phyloP scores from a whole-genome alignment of 2,797 vertebrate genomes.

The Crypturellus tataupa region DNA sequence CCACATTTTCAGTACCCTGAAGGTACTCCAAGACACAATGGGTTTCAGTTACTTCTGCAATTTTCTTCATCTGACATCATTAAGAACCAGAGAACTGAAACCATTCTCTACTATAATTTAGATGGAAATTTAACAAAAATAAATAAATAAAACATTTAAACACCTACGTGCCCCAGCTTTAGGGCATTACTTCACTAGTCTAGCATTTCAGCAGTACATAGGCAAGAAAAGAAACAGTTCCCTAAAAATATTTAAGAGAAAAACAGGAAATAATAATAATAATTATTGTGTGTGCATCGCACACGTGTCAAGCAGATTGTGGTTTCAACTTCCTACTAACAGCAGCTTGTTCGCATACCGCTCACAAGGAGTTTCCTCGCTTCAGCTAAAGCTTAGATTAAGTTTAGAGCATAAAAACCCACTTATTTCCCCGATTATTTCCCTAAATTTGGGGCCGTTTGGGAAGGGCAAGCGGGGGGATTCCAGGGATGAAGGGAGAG shows the following conservation, averaged over 20 bases:
- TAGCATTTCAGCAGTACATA: fast-evolving
- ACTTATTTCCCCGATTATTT: background rate
- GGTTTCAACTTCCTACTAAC: background rate
- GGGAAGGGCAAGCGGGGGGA: background rate
- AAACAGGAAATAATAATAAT: no score
- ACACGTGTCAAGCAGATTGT: background rate
- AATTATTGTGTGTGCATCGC: no score
- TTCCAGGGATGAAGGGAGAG: no score
- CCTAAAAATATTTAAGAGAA: background rate
- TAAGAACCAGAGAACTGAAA: background rate
- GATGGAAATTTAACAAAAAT: background rate
- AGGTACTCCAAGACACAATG: no score
- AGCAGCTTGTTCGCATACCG: fast-evolving
- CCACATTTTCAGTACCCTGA: no score
- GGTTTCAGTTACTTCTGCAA: background rate
- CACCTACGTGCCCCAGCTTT: background rate
- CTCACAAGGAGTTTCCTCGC: background rate
- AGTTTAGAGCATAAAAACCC: background rate
- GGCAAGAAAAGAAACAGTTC: background rate
- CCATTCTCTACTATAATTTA: background rate
- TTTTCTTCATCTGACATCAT: background rate
- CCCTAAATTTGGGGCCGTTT: background rate
- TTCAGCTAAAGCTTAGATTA: background rate
- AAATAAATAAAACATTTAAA: background rate
- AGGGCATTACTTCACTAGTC: background rate